Base-by-base conservation (phyloP, 64 coral and sea anemone species). In the Montipora efflorescens region DNA sequence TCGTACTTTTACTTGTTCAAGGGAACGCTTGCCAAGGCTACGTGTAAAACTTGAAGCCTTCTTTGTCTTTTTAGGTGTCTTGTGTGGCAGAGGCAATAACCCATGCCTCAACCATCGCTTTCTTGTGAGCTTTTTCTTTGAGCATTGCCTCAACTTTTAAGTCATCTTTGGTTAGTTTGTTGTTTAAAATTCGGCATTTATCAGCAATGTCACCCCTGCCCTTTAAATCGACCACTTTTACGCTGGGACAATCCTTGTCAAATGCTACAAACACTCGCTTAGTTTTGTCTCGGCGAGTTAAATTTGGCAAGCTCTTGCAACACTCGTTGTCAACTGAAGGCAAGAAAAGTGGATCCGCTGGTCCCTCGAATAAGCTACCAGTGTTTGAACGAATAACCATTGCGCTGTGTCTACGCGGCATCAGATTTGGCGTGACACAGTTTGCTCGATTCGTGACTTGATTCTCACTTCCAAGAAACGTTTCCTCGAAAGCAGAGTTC, bases 341-440 rank as follows among this genome's bases (percentile, higher is more conserved):
- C 67, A 86, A 21, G 19, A 11, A 51, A 22, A 86, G 64, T 1
- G 64, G 71, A 7, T 86, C 20, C 2, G 43, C 47, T 23, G 7
- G 20, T 71, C 45, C 82, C 3, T 50, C 62, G 47, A 86, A 48
- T 3, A 12, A 72, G 36, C 8, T 21, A n/a, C 64, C 71, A 2
- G 82, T 86, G 62, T n/a, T 70, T 6, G 66, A 48, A 49, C 82
- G 82, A 72, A 86, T 49, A 1, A 68, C 48, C 10, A 71, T 16
- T 10, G 82, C 16, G 15, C 82, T 86, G 45, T 86, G 67, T 14
- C 82, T 86, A 5, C 62, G 64, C 14, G 82, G 18, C 82, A 86
- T 86, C 36, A 86, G 47, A 52, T 86, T 86, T 86, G 82, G 82
- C 66, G 82, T 86, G 62, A 86, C 82, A 67, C 82, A 86, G 45